Evolutionary conservation across 1,140 invertebrate genomes (phyloP).

Genomic region (Brachionus angularis): DNA sequence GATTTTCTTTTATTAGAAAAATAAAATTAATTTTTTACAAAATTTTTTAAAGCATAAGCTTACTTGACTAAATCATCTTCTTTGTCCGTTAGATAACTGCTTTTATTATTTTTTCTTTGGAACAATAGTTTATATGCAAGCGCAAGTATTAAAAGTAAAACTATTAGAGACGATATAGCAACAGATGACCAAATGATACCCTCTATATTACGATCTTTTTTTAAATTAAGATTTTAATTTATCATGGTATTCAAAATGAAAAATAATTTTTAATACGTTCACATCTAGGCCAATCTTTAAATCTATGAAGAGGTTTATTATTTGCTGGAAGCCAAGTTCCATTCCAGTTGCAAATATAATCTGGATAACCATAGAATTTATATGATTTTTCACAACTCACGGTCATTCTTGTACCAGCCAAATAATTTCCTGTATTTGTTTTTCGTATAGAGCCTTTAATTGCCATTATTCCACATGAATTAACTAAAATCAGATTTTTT

Average conservation of each 20-base stretch:
- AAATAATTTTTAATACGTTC: slow-evolving; percentile 31
- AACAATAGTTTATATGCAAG: slow-evolving; percentile 17
- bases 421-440: slow-evolving; percentile 43
- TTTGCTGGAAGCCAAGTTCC: slow-evolving; percentile 43
- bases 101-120: neutral
- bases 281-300: slow-evolving; percentile 41
- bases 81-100: neutral
- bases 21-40: neutral
- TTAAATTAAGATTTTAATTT: neutral
- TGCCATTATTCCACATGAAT: slow-evolving; percentile 38
- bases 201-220: neutral
- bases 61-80: too few relatives aligned
- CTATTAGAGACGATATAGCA: slow-evolving; percentile 1
- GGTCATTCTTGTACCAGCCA: slow-evolving; percentile 27
- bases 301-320: neutral
- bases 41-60: neutral
- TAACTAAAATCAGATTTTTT: neutral
- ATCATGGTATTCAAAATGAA: neutral
- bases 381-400: slow-evolving; percentile 33
- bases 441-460: slow-evolving; percentile 34
- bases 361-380: slow-evolving; percentile 22
- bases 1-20: too few relatives aligned
- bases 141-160: slow-evolving; percentile 12
- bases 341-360: slow-evolving; percentile 39
- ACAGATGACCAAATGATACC: slow-evolving; percentile 38